Base-by-base conservation (phyloP, 2,888 invertebrate species). In the Chymomyza procnemis region DNA sequence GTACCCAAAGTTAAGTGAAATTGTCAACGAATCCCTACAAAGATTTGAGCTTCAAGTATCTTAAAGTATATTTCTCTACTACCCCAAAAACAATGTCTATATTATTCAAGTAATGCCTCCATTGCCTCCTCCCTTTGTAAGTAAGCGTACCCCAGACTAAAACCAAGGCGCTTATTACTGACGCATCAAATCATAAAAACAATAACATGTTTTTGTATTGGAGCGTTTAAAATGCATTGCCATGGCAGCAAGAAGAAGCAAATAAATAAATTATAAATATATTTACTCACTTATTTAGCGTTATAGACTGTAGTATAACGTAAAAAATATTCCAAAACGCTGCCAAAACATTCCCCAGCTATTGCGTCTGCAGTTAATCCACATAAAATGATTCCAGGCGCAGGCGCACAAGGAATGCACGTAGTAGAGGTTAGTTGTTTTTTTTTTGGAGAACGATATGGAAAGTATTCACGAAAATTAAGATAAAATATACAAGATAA, bases 261-360 rank as follows among this genome's bases (percentile, higher is more conserved):
- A 8, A 26, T 6, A 46, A 56, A 57, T 6, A 48, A 47, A 34
- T 18, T 5, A 18, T 3, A 50, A 26, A 26, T n/a, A 21, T 9
- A 12, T 26, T n/a, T 12, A 87, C 88, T 88, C 67, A 88, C 88
- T 88, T 88, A 86, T 83, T 88, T 88, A 86, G 78, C 88, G 86
- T 88, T 88, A 88, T 88, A 80, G 76, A 75, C 76, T 78, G 58
- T 61, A 66, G 76, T 84, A 88, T 88, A 88, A 88, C 84, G 88
- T 88, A 88, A 88, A 86, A 88, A 88, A 88, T 88, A 88, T 88
- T 88, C 88, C 80, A 72, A 74, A 70, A 41, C 34, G 34, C 34
- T 41, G 34, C 34, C 34, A 41, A 41, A 12, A 12, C 34, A 12
- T 12, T 41, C 12, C 34, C 34, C 34, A 9, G 12, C 4, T 41